Conservation (phyloP, 2,113 vertebrate species). For the Lepus europaeus region DNA sequence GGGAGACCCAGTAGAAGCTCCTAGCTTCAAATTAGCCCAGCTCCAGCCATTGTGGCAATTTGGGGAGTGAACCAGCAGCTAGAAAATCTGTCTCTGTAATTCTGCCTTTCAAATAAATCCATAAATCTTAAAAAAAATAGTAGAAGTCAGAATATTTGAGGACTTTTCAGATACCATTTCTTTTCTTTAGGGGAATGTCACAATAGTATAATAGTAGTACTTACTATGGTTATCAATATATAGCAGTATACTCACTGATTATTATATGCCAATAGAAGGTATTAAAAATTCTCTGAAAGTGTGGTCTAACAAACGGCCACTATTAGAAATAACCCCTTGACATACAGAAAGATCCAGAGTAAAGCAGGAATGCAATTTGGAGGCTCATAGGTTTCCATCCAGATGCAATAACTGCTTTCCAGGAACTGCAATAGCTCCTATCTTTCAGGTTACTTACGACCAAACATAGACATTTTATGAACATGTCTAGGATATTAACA, state of each 20-base stretch:
- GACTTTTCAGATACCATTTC: not conserved
- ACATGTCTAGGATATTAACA: constrained; percentile 11
- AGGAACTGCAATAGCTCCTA: not conserved
- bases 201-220: constrained; percentile 9
- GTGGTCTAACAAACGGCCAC: not conserved
- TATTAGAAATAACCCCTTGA: not conserved
- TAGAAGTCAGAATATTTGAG: not conserved
- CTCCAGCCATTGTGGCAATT: too few relatives aligned
- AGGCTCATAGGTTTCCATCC: not conserved
- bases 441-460: not conserved
- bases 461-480: constrained; percentile 11
- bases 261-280: not conserved
- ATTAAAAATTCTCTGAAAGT: not conserved
- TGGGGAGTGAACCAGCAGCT: too few relatives aligned
- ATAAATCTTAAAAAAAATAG: not conserved
- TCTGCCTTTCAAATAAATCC: too few relatives aligned
- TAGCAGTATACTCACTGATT: not conserved
- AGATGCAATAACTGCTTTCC: not conserved
- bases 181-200: not conserved
- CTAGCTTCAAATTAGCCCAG: too few relatives aligned
- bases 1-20: too few relatives aligned
- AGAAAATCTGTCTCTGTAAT: too few relatives aligned
- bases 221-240: constrained; percentile 2
- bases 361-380: not conserved
- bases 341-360: not conserved